phyloP scores from a whole-genome alignment of 2,888 invertebrate species.

The Mycalesis mineus region DNA sequence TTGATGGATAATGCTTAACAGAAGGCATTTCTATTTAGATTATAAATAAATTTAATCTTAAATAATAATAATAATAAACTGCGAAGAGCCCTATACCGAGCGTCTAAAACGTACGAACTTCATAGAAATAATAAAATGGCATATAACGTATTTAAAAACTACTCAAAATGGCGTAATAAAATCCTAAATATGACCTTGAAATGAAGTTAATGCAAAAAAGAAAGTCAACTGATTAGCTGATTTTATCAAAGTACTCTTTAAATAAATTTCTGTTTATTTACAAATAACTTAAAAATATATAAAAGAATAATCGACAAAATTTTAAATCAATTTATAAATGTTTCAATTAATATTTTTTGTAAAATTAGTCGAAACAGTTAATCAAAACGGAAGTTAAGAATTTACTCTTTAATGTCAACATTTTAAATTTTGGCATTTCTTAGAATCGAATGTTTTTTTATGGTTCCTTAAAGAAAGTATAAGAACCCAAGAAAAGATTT shows the following conservation, averaged over 20 bases:
- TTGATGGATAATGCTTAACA: conserved; percentile 70
- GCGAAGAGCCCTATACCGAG: conserved; percentile 44
- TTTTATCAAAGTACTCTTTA: neutral
- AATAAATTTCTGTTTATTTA: neutral
- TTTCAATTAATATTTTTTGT: neutral
- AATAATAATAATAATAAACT: conserved; percentile 45
- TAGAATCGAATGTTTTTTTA: neutral
- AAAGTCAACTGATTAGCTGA: conserved; percentile 14
- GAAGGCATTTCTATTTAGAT: conserved; percentile 67
- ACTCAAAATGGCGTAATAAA: conserved; percentile 26
- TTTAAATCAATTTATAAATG: neutral
- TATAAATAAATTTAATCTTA: conserved; percentile 49
- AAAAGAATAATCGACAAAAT: neutral
- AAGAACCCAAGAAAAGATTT: neutral
- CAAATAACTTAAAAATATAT: neutral
- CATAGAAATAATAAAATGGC: conserved; percentile 20
- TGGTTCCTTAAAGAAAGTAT: neutral
- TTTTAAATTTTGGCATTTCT: conserved; percentile 1
- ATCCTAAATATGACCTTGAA: conserved; percentile 26
- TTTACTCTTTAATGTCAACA: neutral
- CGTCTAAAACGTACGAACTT: conserved; percentile 44
- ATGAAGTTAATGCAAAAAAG: neutral
- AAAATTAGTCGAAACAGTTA: neutral
- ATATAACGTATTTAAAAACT: no score
- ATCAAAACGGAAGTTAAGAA: neutral